Evolutionary conservation across 2,113 vertebrate genomes (phyloP), one percentile per base, ranked within the genome.

Genomic region (Parotia lawesii): DNA sequence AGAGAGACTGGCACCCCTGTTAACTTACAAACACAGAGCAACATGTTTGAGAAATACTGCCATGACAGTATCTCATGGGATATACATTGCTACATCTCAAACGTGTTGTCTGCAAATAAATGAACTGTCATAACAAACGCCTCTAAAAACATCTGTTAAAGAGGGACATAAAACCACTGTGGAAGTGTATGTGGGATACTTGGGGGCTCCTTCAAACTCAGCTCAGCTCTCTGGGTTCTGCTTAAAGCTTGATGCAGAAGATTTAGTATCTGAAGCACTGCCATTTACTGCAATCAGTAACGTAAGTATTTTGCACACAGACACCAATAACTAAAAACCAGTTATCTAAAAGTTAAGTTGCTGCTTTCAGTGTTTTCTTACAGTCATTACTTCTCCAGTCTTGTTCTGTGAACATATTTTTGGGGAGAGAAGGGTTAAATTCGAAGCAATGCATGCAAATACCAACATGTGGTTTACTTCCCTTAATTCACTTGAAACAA

Each of bases 181-280:
- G 24, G 21, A 81, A 45, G 35, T 28, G 0, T 9, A 6, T 6
- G 19, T 64, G 31, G 40, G n/a, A 64, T 8, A 56, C 3, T 0
- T 38, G 21, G 20, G 12, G 25, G 12, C 11, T 73, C 50, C 67
- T 70, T 38, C 83, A 73, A 85, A 73, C 20, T 38, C 71, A 53
- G 50, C 20, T 38, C 71, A 53, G 50, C 13, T 56, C 23, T 65
- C n/a, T 44, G 14, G 69, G 19, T 12, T 85, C 58, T 79, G 37
- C 50, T 35, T 88, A 65, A 57, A 51, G 15, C 15, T 48, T 31
- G 16, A 58, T 54, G 35, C 18, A 75, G 13, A 70, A 42, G 11
- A 83, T 35, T 18, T 3, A 48, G 4, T 14, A 40, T 8, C 45
- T 44, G 3, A 69, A 60, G 33, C 17, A n/a, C 25, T 61, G n/a